Base-by-base conservation (phyloP, 2,797 vertebrate species). In the Sorex maritimensis region DNA sequence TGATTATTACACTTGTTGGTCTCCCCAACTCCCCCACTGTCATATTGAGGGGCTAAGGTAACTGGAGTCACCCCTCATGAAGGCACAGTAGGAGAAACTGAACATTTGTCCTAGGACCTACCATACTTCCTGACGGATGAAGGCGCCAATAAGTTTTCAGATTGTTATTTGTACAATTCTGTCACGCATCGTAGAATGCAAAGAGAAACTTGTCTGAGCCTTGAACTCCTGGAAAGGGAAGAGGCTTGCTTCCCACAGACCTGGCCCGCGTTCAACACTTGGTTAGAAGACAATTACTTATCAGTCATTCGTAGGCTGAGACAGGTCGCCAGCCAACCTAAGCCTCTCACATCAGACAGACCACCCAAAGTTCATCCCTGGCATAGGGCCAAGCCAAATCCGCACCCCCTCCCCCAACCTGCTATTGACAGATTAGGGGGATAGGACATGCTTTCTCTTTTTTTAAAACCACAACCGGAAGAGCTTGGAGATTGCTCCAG, bases 171-270 rank as follows among this genome's bases (percentile, higher is more conserved):
- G 80, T 58, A 38, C 72, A 81, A 75, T 52, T 38, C 46, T 49
- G 77, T 15, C 26, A 68, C 41, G 85, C 83, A 81, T 81, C 86
- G 65, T 2, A 72, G 90, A 87, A 94, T 95, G 86, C 83, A 92
- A 79, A 93, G 77, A 86, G 19, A 97, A 92, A 94, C 71, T 38
- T 94, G 77, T 90, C 58, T 79, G 44, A 94, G 81, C 67, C 46
- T 68, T 83, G 82, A 94, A 81, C 44, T 88, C 71, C 67, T 73
- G 30, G 52, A 96, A 49, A 23, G 21, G 90, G 81, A 92, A 92
- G 2, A 46, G 52, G 79, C 49, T 88, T 94, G 55, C 84, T 86
- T 88, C 92, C 61, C 58, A 88, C 46, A 88, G 63, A 95, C 80
- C 3, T 90, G 67, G 44, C 46, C 6, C 61, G 94, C 95, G 58